These are phyloP conservation scores for Trilocha varians DNA, from an alignment of 2,888 invertebrate species.

Conservation along the genomic window DNA sequence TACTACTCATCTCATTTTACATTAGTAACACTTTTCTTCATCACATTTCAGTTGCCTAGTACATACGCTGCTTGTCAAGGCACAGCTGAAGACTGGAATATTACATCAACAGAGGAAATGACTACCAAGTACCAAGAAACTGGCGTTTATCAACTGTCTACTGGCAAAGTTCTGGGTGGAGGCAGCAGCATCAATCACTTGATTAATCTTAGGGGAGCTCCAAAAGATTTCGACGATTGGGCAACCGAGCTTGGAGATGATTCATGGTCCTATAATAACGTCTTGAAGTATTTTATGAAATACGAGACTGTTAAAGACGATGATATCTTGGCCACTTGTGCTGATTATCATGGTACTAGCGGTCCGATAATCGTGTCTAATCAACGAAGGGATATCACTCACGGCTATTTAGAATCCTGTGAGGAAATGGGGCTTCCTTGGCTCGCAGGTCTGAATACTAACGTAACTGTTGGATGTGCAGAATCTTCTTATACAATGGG, in stretches of 20 bases:
- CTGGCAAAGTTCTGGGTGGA: constrained; percentile 35
- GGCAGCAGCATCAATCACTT: constrained; percentile 25
- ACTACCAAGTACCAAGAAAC: constrained; percentile 1
- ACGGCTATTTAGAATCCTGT: constrained; percentile 36
- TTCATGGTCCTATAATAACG: constrained; percentile 24
- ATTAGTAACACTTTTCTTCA: too few relatives aligned
- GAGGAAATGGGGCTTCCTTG: constrained; percentile 44
- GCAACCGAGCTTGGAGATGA: constrained; percentile 16
- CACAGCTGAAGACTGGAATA: neutral
- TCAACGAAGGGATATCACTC: constrained; percentile 15
- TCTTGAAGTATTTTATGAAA: constrained; percentile 30
- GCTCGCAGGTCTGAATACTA: constrained; percentile 14
- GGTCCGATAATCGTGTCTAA: constrained; percentile 49
- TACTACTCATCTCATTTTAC: too few relatives aligned
- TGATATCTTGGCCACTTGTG: constrained; percentile 17
- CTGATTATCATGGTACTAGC: constrained; percentile 32
- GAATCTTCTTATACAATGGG: constrained; percentile 52
- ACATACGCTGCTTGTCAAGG: neutral
- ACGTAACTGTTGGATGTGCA: constrained; percentile 44
- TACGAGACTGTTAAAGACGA: constrained; percentile 24
- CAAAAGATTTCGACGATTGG: constrained; percentile 27
- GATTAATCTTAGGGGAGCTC: constrained; percentile 22
- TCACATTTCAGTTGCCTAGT: neutral
- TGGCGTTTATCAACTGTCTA: constrained; percentile 10
- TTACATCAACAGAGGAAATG: constrained; percentile 2